Percentiles rank a stretch among this genome's conserved stretches.
phyloP scores from a whole-genome alignment of 2,113 vertebrate species.

The Neoarius graeffei region DNA sequence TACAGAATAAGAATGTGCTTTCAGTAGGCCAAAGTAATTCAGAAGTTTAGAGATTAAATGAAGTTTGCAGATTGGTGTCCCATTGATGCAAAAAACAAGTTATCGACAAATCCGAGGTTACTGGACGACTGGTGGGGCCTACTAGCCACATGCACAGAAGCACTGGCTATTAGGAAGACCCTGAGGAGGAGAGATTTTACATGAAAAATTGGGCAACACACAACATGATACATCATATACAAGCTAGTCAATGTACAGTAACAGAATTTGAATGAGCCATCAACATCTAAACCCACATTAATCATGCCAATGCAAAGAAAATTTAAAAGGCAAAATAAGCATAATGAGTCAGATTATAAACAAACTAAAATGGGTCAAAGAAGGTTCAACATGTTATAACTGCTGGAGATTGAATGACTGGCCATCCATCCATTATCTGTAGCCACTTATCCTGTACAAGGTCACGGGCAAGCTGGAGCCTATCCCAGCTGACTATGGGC shows the following conservation, averaged over 20 bases:
- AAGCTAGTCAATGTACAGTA: neutral
- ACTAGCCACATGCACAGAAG: neutral
- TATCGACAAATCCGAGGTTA: neutral
- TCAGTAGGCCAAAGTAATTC: neutral
- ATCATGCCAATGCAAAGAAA: neutral
- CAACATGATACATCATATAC: neutral
- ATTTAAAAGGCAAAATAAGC: neutral
- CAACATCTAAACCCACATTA: neutral
- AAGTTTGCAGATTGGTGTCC: neutral
- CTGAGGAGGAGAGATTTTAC: neutral
- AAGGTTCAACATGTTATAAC: neutral
- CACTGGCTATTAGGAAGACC: neutral
- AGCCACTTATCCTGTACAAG: too few species aligned
- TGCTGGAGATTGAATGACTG: too few species aligned
- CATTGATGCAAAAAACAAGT: neutral
- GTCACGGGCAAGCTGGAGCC: too few species aligned
- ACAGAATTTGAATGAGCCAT: neutral
- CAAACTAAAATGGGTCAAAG: neutral
- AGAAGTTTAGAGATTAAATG: neutral
- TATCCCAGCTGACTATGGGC: too few species aligned
- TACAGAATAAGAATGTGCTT: neutral
- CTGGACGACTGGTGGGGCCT: neutral
- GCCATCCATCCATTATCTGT: too few species aligned
- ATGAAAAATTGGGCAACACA: neutral
- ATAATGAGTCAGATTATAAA: neutral